Conservation (phyloP, 1,140 invertebrate genomes). For the Orius laevigatus region DNA sequence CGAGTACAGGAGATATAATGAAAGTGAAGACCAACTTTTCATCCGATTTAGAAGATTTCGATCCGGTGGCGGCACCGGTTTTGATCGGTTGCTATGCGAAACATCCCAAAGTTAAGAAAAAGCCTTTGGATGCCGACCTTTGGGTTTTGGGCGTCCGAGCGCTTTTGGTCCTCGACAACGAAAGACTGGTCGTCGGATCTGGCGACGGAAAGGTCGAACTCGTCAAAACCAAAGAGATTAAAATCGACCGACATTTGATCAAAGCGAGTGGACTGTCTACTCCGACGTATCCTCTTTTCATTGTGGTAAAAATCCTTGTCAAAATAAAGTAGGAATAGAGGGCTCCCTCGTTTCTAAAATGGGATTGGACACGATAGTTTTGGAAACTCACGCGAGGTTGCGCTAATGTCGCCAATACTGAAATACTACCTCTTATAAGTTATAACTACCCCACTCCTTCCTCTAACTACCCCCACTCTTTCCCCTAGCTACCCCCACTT, state of each 20-base stretch:
- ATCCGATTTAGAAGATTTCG: conserved; percentile 32
- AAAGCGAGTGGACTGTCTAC: conserved; percentile 21
- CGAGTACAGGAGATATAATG: conserved; percentile 55
- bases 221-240: conserved; percentile 33
- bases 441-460: no score
- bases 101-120: conserved; percentile 26
- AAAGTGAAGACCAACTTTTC: conserved; percentile 42
- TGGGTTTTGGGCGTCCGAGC: conserved; percentile 36
- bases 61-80: conserved; percentile 34
- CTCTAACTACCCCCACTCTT: no score
- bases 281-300: conserved; percentile 25
- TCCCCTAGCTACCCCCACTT: no score
- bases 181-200: conserved; percentile 49
- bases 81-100: conserved; percentile 55
- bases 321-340: no score
- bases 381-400: neutral
- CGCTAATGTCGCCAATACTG: neutral
- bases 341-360: neutral
- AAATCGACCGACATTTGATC: conserved; percentile 4
- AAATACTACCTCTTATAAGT: neutral
- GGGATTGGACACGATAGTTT: no score
- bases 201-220: conserved; percentile 67
- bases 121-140: conserved; percentile 23
- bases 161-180: conserved; percentile 37
- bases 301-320: neutral